phyloP scores from a whole-genome alignment of 1,140 invertebrate genomes.

The Trachymyrmex cornetzi region DNA sequence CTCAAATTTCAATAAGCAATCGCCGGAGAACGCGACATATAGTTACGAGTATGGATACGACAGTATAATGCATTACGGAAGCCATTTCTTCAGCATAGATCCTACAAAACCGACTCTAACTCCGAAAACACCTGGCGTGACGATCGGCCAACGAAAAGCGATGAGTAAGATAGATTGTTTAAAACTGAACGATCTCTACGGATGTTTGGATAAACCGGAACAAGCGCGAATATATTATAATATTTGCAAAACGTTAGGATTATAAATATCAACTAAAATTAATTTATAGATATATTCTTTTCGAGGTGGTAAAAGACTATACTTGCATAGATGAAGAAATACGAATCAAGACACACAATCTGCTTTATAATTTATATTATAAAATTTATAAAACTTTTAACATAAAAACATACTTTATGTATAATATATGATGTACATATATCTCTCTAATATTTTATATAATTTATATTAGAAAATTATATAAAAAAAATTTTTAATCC shows the following conservation, averaged over 20 bases:
- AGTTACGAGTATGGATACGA: constrained; percentile 28
- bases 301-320: neutral
- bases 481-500: neutral
- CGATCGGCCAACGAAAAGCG: constrained; percentile 31
- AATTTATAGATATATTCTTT: neutral
- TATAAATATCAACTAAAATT: neutral
- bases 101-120: constrained; percentile 21
- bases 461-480: too few species aligned
- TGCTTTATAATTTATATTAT: neutral
- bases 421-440: too few species aligned
- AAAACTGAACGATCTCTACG: constrained; percentile 31
- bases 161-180: constrained; percentile 37
- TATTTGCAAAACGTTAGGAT: constrained; percentile 13
- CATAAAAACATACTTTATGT: too few species aligned
- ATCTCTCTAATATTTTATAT: too few species aligned
- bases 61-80: constrained; percentile 47
- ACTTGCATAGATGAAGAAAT: neutral
- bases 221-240: constrained; percentile 18
- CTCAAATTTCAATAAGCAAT: constrained; percentile 36
- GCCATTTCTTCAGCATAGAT: constrained; percentile 17
- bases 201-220: constrained; percentile 2
- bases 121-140: constrained; percentile 5
- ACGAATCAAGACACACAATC: neutral
- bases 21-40: constrained; percentile 16
- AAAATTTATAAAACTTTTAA: neutral